Base-by-base conservation (phyloP, 1,140 invertebrate species). In the Carposina sasakii region DNA sequence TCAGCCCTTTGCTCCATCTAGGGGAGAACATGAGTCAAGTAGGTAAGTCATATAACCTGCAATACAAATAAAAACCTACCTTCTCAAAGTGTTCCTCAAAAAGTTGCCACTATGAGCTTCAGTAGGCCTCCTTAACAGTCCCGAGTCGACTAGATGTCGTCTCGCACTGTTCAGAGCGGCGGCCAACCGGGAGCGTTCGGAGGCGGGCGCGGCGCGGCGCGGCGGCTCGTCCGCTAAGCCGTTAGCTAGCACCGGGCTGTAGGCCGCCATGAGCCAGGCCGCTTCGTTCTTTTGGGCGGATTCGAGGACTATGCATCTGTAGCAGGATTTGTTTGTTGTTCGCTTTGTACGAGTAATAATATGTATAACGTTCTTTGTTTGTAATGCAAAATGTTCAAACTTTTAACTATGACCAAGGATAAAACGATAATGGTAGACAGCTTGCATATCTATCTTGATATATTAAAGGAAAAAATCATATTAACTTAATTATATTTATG, bases 251-350 rank as follows among this genome's bases (percentile, higher is more conserved):
- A 89, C 84, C 0, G 96, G 95, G 63, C 91, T 96, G 73, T 98
- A 98, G 30, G 95, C 96, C 2, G 95, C 94, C 60, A 98, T 96
- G 17, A 98, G 82, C 67, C 94, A 94, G 3, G 96, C 96, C 49
- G 97, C 96, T 86, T 97, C 96, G 57, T 91, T 89, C 73, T 97
- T 97, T 65, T 95, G 93, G 9, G 87, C 73, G 1, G 95, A 96
- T 77, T 98, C 96, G 71, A 98, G 96, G 12, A 98, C 96, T 76
- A 96, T 97, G 83, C 95, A 97, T 62, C 95, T 94, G 85, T 91
- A 40, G 5, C 42, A n/a, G n/a, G n/a, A n/a, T n/a, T n/a, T n/a
- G n/a, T n/a, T n/a, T n/a, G n/a, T n/a, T n/a, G n/a, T n/a, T n/a
- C n/a, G n/a, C n/a, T n/a, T n/a, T n/a, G n/a, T n/a, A n/a, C n/a